Base-by-base conservation (phyloP, 2,113 vertebrate genomes). In the Sclerurus mexicanus region DNA sequence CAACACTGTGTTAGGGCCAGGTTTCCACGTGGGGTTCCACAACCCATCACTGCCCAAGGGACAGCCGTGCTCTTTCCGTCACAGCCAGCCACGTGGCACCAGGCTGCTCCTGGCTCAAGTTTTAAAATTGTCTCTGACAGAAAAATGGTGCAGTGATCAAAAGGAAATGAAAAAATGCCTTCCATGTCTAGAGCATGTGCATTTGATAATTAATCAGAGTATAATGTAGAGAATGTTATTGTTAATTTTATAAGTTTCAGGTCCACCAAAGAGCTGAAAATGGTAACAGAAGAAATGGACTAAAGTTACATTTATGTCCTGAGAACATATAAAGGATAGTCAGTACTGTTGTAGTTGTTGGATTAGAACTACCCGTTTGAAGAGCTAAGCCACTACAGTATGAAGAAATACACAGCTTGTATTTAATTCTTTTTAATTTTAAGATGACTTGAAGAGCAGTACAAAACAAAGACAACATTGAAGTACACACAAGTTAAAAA, bases 401-500 rank as follows among this genome's bases (percentile, higher is more conserved):
- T 33, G 49, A 69, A 74, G 24, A 85, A 82, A 78, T 47, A 55
- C 23, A 44, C 37, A 87, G 49, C 1, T 76, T 79, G 23, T 16
- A 8, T 82, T 92, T 66, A 63, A 67, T 87, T 82, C 35, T 74
- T 80, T 87, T 58, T 37, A 83, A 67, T 85, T 79, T 79, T 80
- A 76, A 85, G 31, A 71, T 67, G 14, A 44, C 23, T 78, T 76
- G 35, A 76, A 53, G 30, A 81, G 33, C 30, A n/a, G 23, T 53
- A 12, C 1, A 53, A 84, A 94, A 68, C 21, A 84, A 81, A 47
- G 71, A 27, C 12, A 83, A 8, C 19, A 64, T 79, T 86, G 90
- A 91, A 90, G 49, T 23, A 5, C 24, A 25, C 19, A 8, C 0
- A 4, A 72, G 9, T 30, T 7, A 56, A 85, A 96, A 92, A 71